Evolutionary conservation across 2,113 vertebrate genomes (phyloP).

Genomic region (Oreocharis arfaki): DNA sequence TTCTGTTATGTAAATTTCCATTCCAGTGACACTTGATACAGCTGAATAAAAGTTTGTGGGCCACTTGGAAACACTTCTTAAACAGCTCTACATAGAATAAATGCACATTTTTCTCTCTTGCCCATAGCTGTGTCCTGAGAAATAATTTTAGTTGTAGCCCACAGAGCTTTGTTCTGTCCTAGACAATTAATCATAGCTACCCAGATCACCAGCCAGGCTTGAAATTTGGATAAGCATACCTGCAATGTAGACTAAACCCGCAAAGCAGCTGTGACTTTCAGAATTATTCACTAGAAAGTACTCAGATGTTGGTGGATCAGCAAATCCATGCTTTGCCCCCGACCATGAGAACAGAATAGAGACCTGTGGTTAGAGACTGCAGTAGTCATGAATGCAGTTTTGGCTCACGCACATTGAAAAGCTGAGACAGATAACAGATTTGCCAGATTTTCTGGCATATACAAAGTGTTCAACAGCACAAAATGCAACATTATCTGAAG

Average conservation of each 20-base stretch:
- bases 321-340: background rate
- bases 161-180: background rate
- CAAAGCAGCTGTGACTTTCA: background rate
- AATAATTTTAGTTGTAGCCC: background rate
- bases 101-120: background rate
- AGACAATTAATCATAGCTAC: background rate
- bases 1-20: background rate
- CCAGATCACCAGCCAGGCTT: background rate
- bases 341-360: background rate
- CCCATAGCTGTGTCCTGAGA: background rate
- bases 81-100: background rate
- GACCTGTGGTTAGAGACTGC: background rate
- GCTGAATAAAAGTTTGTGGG: background rate
- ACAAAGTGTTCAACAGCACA: background rate
- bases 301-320: background rate
- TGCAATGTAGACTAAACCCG: background rate
- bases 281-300: background rate
- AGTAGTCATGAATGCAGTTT: background rate
- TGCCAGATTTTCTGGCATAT: background rate
- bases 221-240: background rate
- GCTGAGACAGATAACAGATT: background rate
- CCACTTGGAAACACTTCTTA: background rate
- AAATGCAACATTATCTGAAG: conserved; percentile 9
- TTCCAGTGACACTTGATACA: background rate
- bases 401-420: background rate